Base-by-base conservation (phyloP, 2,888 invertebrate genomes). In the Eretmocerus hayati region DNA sequence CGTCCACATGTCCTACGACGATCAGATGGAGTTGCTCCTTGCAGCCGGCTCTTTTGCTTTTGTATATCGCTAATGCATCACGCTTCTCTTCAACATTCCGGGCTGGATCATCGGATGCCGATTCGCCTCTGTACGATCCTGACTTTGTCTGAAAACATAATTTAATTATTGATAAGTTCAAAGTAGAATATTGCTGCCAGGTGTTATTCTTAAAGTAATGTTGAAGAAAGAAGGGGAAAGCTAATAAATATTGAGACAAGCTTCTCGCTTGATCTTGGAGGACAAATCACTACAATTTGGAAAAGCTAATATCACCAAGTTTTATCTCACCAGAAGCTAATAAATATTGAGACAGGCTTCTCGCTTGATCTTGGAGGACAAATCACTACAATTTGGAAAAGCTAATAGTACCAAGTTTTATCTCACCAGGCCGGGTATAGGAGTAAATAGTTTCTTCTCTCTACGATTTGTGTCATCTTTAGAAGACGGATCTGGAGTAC, bases 1-100 rank as follows among this genome's bases (percentile, higher is more conserved):
- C 94, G 76, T 95, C 99, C 2, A 99, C 99, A 75, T 99, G 99
- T 9, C 90, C 99, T 67, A 90, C 85, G 9, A 91, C 90, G 53
- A 94, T 90, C 75, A 96, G 82, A 66, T 95, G 91, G 50, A 96
- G 77, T 64, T 90, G 85, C 31, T 87, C 87, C 65, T 95, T 95
- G 15, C 81, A 81, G n/a, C 79, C 77, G 1, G 85, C 84, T 57
- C 91, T 80, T 64, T 89, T 87, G 60, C 80, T 83, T 42, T 78
- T 74, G 62, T 85, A 92, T 57, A 84, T 77, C 36, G 74, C 74
- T 35, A 76, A 66, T 1, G 81, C 78, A 63, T 84, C 81, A 16
- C 72, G 56, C 67, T 77, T 81, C 38, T 73, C 78, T 52, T 82
- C 81, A 52, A 74, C 77, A 3, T 66, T 60, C 66, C 75, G 77